Percentiles rank a stretch among this genome's conserved stretches.
These are phyloP conservation scores for Opisthocomus hoazin DNA, from an alignment of 2,113 vertebrate species.

Conservation along the genomic window DNA sequence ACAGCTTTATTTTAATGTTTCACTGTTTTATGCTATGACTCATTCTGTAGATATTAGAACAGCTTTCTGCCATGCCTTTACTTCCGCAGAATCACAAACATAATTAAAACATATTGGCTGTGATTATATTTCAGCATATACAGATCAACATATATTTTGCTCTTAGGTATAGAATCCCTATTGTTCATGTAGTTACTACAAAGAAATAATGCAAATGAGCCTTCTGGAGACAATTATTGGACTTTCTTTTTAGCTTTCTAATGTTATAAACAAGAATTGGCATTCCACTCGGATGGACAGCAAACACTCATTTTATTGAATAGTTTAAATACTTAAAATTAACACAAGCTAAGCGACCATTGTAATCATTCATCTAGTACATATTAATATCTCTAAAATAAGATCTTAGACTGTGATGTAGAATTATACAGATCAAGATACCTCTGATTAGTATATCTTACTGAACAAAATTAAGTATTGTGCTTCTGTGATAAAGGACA, in stretches of 20 bases:
- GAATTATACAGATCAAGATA: neutral
- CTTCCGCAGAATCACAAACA: neutral
- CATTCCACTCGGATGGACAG: slow-evolving; percentile 11
- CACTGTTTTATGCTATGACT: neutral
- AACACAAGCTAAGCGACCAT: neutral
- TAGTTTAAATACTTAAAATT: slow-evolving; percentile 12
- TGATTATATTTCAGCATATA: slow-evolving; percentile 31
- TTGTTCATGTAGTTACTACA: slow-evolving; percentile 26
- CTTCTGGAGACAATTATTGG: slow-evolving; percentile 26
- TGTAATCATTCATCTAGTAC: neutral
- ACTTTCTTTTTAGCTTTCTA: slow-evolving; percentile 5
- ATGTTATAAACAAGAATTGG: slow-evolving; percentile 33
- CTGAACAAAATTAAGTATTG: neutral
- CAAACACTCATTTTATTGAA: slow-evolving; percentile 6
- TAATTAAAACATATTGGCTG: slow-evolving; percentile 30
- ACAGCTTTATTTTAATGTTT: slow-evolving; percentile 17
- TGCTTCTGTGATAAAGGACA: neutral
- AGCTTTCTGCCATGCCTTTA: neutral
- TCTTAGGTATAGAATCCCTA: slow-evolving; percentile 34
- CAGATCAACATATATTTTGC: slow-evolving; percentile 38
- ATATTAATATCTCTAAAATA: neutral
- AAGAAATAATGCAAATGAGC: slow-evolving; percentile 52
- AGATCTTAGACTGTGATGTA: neutral
- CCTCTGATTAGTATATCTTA: neutral
- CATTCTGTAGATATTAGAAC: neutral